Evolutionary conservation across 2,888 invertebrate species (phyloP).

Genomic region (Geophilus truncorum): DNA sequence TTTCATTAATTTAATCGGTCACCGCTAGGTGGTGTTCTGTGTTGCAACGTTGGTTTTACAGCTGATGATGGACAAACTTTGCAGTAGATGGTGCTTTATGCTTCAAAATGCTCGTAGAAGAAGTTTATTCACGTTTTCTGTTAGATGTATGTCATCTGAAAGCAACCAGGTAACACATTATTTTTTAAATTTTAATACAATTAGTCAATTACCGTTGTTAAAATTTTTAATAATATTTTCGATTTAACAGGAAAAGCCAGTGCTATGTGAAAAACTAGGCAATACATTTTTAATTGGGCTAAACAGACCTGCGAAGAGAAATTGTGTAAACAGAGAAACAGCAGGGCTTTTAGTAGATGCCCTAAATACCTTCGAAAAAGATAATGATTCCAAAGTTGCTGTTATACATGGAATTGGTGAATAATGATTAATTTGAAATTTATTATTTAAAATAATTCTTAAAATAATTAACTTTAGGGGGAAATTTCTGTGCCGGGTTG

Average conservation of each 20-base stretch:
- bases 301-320: constrained; percentile 75
- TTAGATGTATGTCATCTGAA: too few species aligned
- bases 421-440: not conserved
- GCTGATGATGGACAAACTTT: too few species aligned
- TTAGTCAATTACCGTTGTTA: not conserved
- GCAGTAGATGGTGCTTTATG: too few species aligned
- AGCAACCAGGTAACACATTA: too few species aligned
- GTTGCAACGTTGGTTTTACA: too few species aligned
- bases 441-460: not conserved
- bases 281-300: constrained; percentile 74
- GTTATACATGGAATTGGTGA: constrained; percentile 71
- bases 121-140: too few species aligned
- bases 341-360: constrained; percentile 64
- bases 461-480: constrained; percentile 56
- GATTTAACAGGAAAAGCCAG: constrained; percentile 34
- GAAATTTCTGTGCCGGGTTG: constrained; percentile 87
- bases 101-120: too few species aligned
- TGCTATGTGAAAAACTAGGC: constrained; percentile 60
- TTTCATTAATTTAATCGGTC: too few species aligned
- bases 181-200: too few species aligned
- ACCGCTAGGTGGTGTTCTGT: too few species aligned
- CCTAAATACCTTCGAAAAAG: constrained; percentile 72
- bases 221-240: not conserved
- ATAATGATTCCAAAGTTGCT: constrained; percentile 63
- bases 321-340: constrained; percentile 70